Evolutionary conservation across 92 coral and sea anemone genomes (phyloP).

Genomic region (Paragorgia papillata): DNA sequence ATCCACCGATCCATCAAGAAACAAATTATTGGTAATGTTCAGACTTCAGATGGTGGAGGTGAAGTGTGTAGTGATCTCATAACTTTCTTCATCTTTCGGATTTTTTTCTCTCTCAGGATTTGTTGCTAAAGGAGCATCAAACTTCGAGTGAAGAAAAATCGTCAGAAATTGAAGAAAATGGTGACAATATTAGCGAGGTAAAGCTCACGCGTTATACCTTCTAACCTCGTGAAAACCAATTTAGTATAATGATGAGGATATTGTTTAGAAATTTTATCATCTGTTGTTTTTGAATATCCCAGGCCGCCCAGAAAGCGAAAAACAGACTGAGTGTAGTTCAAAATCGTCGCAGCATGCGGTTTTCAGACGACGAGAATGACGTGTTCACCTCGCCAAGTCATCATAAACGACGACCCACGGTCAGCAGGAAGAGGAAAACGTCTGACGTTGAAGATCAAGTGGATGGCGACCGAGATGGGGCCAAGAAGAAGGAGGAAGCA

Average conservation of each 20-base stretch:
- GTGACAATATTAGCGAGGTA: constrained; percentile 72
- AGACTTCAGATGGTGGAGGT: no score
- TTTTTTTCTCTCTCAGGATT: constrained; percentile 54
- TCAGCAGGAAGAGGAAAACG: constrained; percentile 51
- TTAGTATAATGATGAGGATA: no score
- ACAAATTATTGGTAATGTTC: no score
- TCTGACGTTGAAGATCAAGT: constrained; percentile 34
- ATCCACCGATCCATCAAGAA: no score
- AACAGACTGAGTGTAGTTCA: constrained; percentile 79
- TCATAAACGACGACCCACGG: constrained; percentile 86
- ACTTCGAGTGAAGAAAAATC: constrained; percentile 51
- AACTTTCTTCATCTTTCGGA: no score
- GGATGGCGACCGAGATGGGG: constrained; percentile 58
- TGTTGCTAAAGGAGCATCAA: constrained; percentile 71
- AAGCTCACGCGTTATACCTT: constrained; percentile 65
- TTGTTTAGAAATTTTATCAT: no score
- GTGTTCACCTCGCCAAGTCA: constrained; percentile 57
- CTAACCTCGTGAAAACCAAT: no score
- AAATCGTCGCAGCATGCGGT: constrained; percentile 48
- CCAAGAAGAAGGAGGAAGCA: constrained; percentile 38
- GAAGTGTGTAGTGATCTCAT: no score
- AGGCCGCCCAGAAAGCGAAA: constrained; percentile 92
- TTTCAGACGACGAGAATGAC: constrained; percentile 70
- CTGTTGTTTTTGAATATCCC: background rate
- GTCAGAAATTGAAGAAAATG: constrained; percentile 51